Evolutionary conservation across 2,113 vertebrate genomes (phyloP).

Genomic region (Siphamia tubifer): DNA sequence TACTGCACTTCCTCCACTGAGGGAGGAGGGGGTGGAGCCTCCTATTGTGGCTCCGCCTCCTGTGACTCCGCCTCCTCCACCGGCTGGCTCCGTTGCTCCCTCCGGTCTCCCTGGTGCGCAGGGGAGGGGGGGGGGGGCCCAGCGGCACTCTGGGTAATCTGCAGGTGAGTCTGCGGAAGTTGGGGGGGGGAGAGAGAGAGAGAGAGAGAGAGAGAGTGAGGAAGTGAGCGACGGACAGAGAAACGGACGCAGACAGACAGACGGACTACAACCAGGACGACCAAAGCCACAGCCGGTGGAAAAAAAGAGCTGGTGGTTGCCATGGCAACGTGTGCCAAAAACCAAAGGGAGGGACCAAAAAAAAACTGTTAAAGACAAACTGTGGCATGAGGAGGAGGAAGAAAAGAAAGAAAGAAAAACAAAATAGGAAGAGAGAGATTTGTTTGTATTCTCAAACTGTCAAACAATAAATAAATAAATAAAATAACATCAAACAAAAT

Average conservation of each 20-base stretch:
- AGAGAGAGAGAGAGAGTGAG: background rate
- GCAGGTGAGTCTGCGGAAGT: conserved; percentile 44
- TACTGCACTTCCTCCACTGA: conserved; percentile 70
- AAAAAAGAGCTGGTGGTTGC: conserved; percentile 69
- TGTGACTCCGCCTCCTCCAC: conserved; percentile 40
- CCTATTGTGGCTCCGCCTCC: conserved; percentile 34
- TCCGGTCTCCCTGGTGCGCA: background rate
- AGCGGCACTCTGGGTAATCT: conserved; percentile 65
- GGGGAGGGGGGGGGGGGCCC: conserved; percentile 44
- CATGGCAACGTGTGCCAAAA: conserved; percentile 71
- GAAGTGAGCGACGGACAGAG: background rate
- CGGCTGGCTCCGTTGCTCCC: background rate
- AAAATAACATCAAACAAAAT: too few relatives aligned
- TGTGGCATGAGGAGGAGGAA: background rate
- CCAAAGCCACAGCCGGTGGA: conserved; percentile 44
- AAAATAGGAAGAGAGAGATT: too few relatives aligned
- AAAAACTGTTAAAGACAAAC: background rate
- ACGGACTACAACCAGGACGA: too few relatives aligned
- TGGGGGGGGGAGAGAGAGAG: background rate
- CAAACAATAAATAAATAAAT: too few relatives aligned
- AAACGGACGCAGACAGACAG: conserved; percentile 4
- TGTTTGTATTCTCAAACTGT: too few relatives aligned
- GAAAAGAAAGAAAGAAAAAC: conserved; percentile 1
- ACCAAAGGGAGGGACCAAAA: background rate
- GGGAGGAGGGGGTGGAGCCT: conserved; percentile 43